Conservation (phyloP, 2,797 vertebrate species). For the Antrozous pallidus region DNA sequence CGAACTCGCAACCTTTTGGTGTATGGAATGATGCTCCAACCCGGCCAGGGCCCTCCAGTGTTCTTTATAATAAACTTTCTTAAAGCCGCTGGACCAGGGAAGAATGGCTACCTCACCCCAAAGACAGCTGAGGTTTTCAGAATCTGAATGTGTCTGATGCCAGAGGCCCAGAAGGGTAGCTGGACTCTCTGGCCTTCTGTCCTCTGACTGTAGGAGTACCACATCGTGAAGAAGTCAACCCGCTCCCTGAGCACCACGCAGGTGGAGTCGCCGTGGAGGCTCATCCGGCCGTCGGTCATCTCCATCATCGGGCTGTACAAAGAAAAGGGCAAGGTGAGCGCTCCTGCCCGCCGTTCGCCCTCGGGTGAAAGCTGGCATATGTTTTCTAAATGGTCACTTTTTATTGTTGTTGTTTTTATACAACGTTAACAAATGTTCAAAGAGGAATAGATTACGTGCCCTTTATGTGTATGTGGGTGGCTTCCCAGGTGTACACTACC, state of each 20-base stretch:
- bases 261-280: slow-evolving; percentile 97
- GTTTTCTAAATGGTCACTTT: not conserved
- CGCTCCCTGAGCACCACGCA: slow-evolving; percentile 95
- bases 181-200: not conserved
- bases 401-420: not conserved
- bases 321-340: slow-evolving; percentile 96
- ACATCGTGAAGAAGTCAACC: slow-evolving; percentile 94
- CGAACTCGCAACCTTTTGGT: not conserved
- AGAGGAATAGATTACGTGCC: not conserved
- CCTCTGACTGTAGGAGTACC: slow-evolving; percentile 88
- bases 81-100: not conserved
- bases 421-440: not conserved
- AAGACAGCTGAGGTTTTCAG: slow-evolving; percentile 1
- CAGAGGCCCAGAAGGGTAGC: not conserved
- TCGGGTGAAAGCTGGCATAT: not conserved
- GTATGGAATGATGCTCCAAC: not conserved
- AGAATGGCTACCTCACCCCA: not conserved
- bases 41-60: not conserved
- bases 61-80: not conserved
- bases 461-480: no score
- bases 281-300: slow-evolving; percentile 96
- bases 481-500: not conserved
- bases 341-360: not conserved
- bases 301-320: slow-evolving; percentile 98
- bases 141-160: not conserved